These are phyloP conservation scores for Triops longicaudatus DNA, from an alignment of 1,140 invertebrate species.

Conservation along the genomic window DNA sequence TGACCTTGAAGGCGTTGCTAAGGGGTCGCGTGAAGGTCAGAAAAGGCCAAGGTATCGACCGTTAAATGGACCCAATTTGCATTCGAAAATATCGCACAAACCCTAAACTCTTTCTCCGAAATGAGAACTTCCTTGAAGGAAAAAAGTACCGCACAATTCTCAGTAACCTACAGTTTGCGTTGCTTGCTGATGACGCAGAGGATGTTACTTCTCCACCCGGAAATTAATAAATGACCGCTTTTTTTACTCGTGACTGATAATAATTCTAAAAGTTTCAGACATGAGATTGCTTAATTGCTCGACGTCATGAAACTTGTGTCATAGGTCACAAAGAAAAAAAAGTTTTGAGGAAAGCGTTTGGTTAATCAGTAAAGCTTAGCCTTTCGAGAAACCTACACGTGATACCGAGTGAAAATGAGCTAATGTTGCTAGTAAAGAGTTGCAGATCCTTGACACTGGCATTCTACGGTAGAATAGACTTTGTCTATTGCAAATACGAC, in stretches of 20 bases:
- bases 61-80: background rate
- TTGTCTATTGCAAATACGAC: too few species aligned
- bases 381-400: too few species aligned
- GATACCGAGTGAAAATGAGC: too few species aligned
- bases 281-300: background rate
- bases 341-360: background rate
- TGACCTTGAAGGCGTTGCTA: background rate
- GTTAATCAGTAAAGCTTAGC: too few species aligned
- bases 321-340: background rate
- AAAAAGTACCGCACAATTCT: background rate
- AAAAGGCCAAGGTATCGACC: background rate
- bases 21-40: background rate
- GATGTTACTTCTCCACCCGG: background rate
- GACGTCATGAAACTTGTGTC: background rate
- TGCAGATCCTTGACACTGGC: too few species aligned
- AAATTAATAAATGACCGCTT: background rate
- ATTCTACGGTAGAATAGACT: too few species aligned
- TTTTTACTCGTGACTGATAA: background rate
- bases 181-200: background rate
- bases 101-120: background rate
- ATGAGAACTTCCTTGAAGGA: background rate
- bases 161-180: background rate
- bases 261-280: background rate
- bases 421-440: too few species aligned
- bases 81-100: background rate